Conservation (phyloP, 2,113 vertebrate genomes). For the Megaceryle torquata region DNA sequence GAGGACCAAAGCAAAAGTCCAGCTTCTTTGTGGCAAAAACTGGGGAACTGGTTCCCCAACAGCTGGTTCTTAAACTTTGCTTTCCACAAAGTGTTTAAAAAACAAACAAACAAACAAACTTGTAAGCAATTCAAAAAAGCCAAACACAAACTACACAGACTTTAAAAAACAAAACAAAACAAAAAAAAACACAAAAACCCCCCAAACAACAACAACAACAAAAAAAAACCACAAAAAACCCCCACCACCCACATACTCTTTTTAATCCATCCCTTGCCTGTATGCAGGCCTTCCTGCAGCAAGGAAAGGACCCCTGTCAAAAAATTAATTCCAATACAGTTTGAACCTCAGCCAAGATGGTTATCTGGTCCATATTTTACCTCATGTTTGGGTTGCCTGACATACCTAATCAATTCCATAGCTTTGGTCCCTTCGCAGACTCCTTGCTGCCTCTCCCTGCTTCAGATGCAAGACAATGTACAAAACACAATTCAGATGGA, state of each 20-base stretch:
- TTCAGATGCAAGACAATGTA: not conserved
- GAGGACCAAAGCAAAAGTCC: not conserved
- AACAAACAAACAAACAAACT: not conserved
- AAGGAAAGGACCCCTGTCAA: not conserved
- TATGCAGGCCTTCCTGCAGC: not conserved
- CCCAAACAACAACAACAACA: rapidly evolving
- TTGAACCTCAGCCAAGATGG: not conserved
- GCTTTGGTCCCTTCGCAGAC: not conserved
- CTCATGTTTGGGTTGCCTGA: not conserved
- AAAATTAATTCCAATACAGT: not conserved
- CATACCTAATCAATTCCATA: constrained; percentile 19
- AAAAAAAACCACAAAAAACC: not conserved
- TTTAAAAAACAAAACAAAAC: not conserved
- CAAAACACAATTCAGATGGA: not conserved
- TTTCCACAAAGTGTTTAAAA: not conserved
- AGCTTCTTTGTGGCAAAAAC: not conserved
- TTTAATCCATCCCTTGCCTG: not conserved
- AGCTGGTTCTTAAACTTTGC: not conserved
- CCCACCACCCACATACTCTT: not conserved
- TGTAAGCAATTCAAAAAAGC: not conserved
- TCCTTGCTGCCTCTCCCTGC: not conserved
- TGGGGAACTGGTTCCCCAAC: not conserved
- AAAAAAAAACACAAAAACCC: not conserved
- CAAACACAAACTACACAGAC: not conserved
- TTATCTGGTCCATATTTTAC: not conserved